Conservation (phyloP, 2,888 invertebrate genomes). For the Clitarchus hookeri region DNA sequence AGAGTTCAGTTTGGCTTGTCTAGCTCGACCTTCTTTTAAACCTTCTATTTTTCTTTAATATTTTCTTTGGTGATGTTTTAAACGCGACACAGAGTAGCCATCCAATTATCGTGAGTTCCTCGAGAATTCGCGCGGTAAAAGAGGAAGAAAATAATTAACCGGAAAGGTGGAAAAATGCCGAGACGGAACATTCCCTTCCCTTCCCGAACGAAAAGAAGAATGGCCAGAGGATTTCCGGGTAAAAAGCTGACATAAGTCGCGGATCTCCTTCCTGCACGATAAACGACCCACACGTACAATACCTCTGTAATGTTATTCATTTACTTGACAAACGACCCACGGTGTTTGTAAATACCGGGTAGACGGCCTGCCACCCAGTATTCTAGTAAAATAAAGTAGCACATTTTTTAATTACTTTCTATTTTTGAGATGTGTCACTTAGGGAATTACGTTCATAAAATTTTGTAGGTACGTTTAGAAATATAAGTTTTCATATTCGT, state of each 20-base stretch:
- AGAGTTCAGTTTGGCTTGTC: too few species aligned
- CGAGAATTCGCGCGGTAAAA: not conserved
- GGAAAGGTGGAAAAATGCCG: conserved; percentile 5
- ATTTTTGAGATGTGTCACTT: too few species aligned
- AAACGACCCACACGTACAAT: not conserved
- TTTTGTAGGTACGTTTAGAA: too few species aligned
- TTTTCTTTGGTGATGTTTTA: not conserved
- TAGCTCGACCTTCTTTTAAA: too few species aligned
- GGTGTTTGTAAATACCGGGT: too few species aligned
- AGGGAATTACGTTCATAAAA: too few species aligned
- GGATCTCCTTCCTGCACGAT: not conserved
- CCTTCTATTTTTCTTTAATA: not conserved
- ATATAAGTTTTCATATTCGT: too few species aligned
- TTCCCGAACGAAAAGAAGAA: not conserved
- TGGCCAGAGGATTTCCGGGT: not conserved
- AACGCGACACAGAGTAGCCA: conserved; percentile 4
- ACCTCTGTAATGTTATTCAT: too few species aligned
- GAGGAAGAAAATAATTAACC: not conserved
- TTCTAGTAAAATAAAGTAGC: too few species aligned
- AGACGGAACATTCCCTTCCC: not conserved
- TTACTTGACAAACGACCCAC: too few species aligned
- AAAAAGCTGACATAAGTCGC: not conserved
- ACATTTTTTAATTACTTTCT: too few species aligned
- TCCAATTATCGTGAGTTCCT: not conserved
- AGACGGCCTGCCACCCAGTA: too few species aligned